Evolutionary conservation across 2,888 invertebrate species (phyloP), one percentile per base, ranked within the genome.

Genomic region (Colletes collaris): DNA sequence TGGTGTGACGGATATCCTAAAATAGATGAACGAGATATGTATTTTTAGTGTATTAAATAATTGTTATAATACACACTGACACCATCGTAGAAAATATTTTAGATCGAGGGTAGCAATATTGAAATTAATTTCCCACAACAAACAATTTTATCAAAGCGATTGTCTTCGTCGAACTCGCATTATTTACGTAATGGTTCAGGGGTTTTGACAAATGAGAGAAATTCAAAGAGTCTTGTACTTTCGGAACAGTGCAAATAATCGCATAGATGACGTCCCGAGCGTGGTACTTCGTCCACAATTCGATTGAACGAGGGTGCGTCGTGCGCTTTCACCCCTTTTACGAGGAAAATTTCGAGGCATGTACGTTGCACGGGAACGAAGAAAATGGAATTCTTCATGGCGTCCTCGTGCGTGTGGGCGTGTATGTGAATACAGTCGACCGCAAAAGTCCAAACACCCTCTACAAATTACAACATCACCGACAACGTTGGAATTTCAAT

Each of bases 361-460:
- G 71, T 76, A 44, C 44, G 58, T 59, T 53, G 40, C 56, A 53
- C 37, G 53, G 35, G 13, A 50, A 59, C 68, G 53, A 66, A 62
- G 78, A 70, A 84, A 86, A 86, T 86, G 73, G 78, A 84, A 86
- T 86, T 84, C 74, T 60, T 66, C 66, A 44, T 69, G 52, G 55
- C 62, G 35, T 56, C 63, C 27, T 58, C 11, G 53, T 44, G 53
- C 68, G 53, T 49, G 72, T 67, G 65, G 13, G 8, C 63, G 60
- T 44, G 37, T 55, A 44, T 27, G 16, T 40, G 46, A 16, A 46
- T 11, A 46, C 44, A 46, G 44, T 46, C 44, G 7, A 8, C 8
- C 44, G 44, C 44, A 46, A 46, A 46, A 46, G 8, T 46, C 10
- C 2, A 46, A 6, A 8, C 2, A 8, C 44, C 3, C 3, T 46